A percentile compares a stretch with the other conserved stretches of the same genome.
These are phyloP conservation scores for Pollimyrus isidori DNA, from an alignment of 2,113 vertebrate species.

Conservation along the genomic window DNA sequence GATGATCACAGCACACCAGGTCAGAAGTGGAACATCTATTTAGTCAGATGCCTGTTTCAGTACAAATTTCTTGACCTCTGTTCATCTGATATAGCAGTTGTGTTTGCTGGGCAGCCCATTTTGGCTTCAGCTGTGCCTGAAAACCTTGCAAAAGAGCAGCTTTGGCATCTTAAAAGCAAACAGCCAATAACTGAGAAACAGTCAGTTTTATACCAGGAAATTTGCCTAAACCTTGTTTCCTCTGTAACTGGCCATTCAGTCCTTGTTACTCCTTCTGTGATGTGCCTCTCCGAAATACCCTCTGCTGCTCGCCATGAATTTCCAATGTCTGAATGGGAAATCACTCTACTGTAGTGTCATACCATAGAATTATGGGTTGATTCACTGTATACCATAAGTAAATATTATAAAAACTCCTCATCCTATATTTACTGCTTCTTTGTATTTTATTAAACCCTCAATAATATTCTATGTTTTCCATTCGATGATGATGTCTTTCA, in stretches of 20 bases:
- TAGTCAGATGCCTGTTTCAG: neutral
- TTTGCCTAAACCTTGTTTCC: neutral
- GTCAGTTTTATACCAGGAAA: neutral
- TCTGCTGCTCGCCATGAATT: neutral
- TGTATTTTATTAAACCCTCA: neutral
- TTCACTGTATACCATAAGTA: neutral
- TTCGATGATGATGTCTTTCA: neutral
- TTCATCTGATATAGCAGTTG: neutral
- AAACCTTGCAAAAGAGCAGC: neutral
- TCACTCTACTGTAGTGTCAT: neutral
- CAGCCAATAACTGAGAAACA: neutral
- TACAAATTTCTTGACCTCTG: neutral
- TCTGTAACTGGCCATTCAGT: neutral
- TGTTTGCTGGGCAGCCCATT: neutral
- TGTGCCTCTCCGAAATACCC: neutral
- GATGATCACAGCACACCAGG: neutral
- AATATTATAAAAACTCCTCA: neutral
- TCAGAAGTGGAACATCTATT: neutral
- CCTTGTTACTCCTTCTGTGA: neutral
- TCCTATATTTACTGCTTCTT: neutral
- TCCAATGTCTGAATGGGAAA: neutral
- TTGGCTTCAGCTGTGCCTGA: neutral
- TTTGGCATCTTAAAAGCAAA: neutral
- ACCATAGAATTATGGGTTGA: neutral
- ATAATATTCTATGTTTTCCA: neutral